A percentile compares a stretch with the other conserved stretches of the same genome.
Evolutionary conservation across 2,888 invertebrate genomes (phyloP).

Genomic region (Polyommatus icarus): DNA sequence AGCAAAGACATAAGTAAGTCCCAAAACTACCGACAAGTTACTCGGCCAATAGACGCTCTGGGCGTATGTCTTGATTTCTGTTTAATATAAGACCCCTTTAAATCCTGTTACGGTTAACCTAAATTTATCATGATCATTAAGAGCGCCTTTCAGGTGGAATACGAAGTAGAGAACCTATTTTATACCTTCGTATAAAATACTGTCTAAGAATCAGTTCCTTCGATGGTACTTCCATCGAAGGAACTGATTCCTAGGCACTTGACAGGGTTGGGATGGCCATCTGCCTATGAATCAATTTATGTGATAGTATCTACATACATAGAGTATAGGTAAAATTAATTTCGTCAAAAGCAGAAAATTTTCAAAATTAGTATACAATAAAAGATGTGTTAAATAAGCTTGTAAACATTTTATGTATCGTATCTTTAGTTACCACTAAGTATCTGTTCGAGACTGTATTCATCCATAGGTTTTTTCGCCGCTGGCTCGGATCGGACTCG

Average conservation of each 20-base stretch:
- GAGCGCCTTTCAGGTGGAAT: neutral
- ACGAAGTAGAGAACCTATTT: neutral
- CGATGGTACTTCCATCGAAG: no score
- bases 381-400: neutral
- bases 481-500: no score
- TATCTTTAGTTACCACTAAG: neutral
- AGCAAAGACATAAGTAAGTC: neutral
- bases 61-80: neutral
- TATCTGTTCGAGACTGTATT: no score
- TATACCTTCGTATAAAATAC: no score
- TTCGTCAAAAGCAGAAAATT: no score
- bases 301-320: no score
- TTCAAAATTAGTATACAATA: neutral
- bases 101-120: conserved; percentile 1
- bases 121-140: conserved; percentile 10
- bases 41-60: neutral
- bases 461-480: no score
- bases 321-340: no score
- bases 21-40: neutral
- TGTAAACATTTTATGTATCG: neutral
- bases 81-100: conserved; percentile 6
- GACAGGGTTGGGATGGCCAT: no score
- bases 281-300: no score
- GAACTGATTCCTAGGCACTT: no score
- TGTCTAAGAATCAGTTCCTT: no score